These are phyloP conservation scores for Tenthredo livida DNA, from an alignment of 2,888 invertebrate genomes.

Conservation along the genomic window DNA sequence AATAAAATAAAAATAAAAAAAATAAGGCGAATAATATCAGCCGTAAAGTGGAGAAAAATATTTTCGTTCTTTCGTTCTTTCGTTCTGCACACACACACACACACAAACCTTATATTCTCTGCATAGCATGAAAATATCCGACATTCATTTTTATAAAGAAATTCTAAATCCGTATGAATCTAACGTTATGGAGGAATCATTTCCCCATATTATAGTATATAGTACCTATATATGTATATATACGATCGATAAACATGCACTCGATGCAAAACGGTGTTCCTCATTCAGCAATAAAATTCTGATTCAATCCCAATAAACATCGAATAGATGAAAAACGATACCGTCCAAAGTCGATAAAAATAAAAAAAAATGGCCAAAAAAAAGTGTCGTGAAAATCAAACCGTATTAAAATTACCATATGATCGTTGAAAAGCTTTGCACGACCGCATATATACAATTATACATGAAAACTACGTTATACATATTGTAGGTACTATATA, in stretches of 20 bases:
- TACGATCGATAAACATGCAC: not conserved
- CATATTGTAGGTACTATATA: not conserved
- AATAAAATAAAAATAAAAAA: constrained; percentile 4
- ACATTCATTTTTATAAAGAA: not conserved
- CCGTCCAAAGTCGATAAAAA: not conserved
- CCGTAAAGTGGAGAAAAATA: constrained; percentile 27
- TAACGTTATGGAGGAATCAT: not conserved
- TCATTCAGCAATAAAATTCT: constrained; percentile 44
- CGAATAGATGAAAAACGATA: constrained; percentile 16
- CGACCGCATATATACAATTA: not conserved
- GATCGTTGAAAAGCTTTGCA: constrained; percentile 14
- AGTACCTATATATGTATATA: no score
- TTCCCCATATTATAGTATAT: not conserved
- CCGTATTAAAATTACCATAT: constrained; percentile 34
- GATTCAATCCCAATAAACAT: constrained; percentile 36
- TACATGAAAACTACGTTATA: not conserved
- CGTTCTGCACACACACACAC: no score
- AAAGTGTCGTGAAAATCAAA: not conserved
- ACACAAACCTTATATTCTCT: not conserved
- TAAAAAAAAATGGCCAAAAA: not conserved
- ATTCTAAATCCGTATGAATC: not conserved
- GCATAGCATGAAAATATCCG: not conserved
- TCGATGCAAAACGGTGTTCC: constrained; percentile 13
- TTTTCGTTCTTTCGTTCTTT: constrained; percentile 17
- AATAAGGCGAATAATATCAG: constrained; percentile 34